phyloP scores from a whole-genome alignment of 23 tunicate genomes.

The Diplosoma virens region DNA sequence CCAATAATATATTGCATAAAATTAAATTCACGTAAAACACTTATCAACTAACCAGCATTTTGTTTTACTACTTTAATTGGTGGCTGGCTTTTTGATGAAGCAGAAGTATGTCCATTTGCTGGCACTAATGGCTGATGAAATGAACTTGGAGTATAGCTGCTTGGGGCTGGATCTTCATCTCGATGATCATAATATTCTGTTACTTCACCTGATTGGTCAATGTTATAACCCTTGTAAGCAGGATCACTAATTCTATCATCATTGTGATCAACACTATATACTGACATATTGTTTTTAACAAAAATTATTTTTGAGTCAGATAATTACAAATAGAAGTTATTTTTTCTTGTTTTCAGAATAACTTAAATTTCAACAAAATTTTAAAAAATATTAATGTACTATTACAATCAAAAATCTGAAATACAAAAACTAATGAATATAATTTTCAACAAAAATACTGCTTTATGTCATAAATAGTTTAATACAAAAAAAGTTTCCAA shows the following conservation, averaged over 20 bases:
- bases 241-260: constrained; percentile 29
- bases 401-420: background rate
- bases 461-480: no score
- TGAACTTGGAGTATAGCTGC: constrained; percentile 10
- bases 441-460: no score
- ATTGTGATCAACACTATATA: constrained; percentile 76
- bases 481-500: no score
- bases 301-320: background rate
- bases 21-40: no score
- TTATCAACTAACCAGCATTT: no score
- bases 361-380: background rate
- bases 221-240: constrained; percentile 77
- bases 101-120: constrained; percentile 16
- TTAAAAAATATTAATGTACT: background rate
- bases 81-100: no score
- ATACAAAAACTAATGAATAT: no score
- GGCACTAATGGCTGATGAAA: constrained; percentile 27
- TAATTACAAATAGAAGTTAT: background rate
- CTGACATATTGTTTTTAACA: constrained; percentile 84
- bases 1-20: no score
- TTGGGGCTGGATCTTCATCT: constrained; percentile 31
- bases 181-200: constrained; percentile 95
- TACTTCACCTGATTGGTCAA: constrained; percentile 74
- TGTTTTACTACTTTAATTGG: no score
- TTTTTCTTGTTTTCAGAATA: background rate